A percentile compares a stretch with the other conserved stretches of the same genome.
Evolutionary conservation across 2,888 invertebrate species (phyloP).

Genomic region (Pterostichus madidus): DNA sequence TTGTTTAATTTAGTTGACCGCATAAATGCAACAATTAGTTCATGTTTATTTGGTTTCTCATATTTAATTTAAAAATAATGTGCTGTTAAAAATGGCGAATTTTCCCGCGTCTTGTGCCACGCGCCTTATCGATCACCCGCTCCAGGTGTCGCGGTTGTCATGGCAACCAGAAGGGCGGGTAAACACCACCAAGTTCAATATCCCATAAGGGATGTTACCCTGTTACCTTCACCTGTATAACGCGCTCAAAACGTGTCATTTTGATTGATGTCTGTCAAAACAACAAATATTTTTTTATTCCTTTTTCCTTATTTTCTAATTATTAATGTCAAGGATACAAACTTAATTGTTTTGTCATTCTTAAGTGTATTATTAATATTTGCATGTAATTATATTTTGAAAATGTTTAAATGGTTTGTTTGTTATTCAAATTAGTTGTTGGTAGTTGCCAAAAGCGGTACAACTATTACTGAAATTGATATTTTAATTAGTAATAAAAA

Average conservation of each 20-base stretch:
- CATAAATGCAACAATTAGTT: too few species aligned
- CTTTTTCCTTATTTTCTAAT: constrained; percentile 9
- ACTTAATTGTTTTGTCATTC: constrained; percentile 49
- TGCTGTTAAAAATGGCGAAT: too few species aligned
- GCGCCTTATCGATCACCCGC: not conserved
- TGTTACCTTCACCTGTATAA: constrained; percentile 35
- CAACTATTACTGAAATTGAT: constrained; percentile 11
- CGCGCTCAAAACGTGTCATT: constrained; percentile 43
- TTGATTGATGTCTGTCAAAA: constrained; percentile 41
- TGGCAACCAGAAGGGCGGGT: constrained; percentile 4
- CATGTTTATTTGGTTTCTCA: too few species aligned
- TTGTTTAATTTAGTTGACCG: too few species aligned
- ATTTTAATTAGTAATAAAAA: not conserved
- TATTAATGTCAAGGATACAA: constrained; percentile 57
- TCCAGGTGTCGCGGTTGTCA: constrained; percentile 18
- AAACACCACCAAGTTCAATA: not conserved
- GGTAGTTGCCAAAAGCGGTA: not conserved
- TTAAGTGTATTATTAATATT: constrained; percentile 13
- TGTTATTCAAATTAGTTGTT: constrained; percentile 35
- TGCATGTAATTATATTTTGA: constrained; percentile 14
- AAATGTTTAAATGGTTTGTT: constrained; percentile 35
- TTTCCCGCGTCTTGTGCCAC: too few species aligned
- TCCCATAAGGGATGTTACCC: constrained; percentile 12
- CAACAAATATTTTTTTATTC: not conserved
- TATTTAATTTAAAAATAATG: not conserved